Conservation (phyloP, 1,140 invertebrate species). For the Camponotus floridanus region DNA sequence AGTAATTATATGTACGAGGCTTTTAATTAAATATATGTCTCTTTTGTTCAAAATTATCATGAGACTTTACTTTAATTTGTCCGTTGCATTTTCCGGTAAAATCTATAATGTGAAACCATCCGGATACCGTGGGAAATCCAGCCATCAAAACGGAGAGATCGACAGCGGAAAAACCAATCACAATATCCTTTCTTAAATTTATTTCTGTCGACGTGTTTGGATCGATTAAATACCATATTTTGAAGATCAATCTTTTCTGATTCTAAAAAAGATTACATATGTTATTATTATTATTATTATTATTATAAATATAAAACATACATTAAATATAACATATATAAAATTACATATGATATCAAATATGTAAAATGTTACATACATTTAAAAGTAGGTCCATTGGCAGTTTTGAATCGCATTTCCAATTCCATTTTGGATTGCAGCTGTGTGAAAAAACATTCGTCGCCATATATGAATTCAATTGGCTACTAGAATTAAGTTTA, state of each 20-base stretch:
- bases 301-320: slow-evolving; percentile 2
- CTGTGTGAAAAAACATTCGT: slow-evolving; percentile 86
- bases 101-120: slow-evolving; percentile 89
- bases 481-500: slow-evolving; percentile 78
- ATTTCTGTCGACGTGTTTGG: slow-evolving; percentile 84
- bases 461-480: slow-evolving; percentile 81
- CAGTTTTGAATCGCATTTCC: slow-evolving; percentile 86
- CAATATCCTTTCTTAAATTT: slow-evolving; percentile 81
- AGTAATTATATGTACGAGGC: slow-evolving; percentile 4
- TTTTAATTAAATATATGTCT: not conserved
- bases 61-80: slow-evolving; percentile 86
- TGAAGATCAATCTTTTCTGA: slow-evolving; percentile 87
- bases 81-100: slow-evolving; percentile 88
- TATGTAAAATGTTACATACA: slow-evolving; percentile 78
- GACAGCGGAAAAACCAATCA: slow-evolving; percentile 88
- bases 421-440: slow-evolving; percentile 87
- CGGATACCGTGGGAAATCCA: slow-evolving; percentile 86
- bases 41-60: slow-evolving; percentile 25
- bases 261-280: slow-evolving; percentile 81
- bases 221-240: slow-evolving; percentile 88
- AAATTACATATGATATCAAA: too few species aligned
- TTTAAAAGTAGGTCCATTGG: slow-evolving; percentile 86
- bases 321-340: not conserved
- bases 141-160: slow-evolving; percentile 87
- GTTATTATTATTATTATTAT: too few species aligned